phyloP scores from a whole-genome alignment of 2,113 vertebrate genomes.

The Chionomys nivalis region DNA sequence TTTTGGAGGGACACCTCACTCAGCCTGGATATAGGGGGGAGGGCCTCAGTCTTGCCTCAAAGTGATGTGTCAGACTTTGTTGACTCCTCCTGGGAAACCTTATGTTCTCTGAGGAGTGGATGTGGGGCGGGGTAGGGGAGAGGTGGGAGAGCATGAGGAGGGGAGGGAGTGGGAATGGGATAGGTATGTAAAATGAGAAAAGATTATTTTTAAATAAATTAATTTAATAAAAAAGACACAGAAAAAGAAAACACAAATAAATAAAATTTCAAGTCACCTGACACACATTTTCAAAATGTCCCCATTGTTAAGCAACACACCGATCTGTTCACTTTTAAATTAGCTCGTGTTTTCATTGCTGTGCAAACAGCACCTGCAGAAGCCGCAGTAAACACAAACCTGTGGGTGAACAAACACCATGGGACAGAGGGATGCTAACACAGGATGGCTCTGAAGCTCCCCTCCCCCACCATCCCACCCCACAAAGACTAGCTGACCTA shows the following conservation, averaged over 20 bases:
- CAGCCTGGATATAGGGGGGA: no score
- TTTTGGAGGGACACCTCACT: no score
- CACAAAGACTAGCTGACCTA: not conserved
- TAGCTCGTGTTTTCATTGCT: not conserved
- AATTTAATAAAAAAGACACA: no score
- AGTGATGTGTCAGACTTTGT: no score
- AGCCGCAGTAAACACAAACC: accelerated
- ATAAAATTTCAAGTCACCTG: not conserved
- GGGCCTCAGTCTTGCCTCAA: no score
- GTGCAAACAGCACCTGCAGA: accelerated
- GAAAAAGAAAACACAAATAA: not conserved
- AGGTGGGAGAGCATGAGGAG: no score
- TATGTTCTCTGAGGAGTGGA: no score
- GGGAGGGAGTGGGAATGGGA: no score
- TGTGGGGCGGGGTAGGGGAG: no score
- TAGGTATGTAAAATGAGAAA: no score
- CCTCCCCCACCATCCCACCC: accelerated
- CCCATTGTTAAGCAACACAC: not conserved
- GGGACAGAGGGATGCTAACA: not conserved
- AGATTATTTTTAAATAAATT: no score
- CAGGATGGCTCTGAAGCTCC: not conserved
- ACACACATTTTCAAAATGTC: not conserved
- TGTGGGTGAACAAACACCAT: not conserved
- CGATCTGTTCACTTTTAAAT: not conserved
- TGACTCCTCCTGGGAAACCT: no score